Evolutionary conservation across 2,797 vertebrate genomes (phyloP).

Genomic region (Cephalopachus bancanus): DNA sequence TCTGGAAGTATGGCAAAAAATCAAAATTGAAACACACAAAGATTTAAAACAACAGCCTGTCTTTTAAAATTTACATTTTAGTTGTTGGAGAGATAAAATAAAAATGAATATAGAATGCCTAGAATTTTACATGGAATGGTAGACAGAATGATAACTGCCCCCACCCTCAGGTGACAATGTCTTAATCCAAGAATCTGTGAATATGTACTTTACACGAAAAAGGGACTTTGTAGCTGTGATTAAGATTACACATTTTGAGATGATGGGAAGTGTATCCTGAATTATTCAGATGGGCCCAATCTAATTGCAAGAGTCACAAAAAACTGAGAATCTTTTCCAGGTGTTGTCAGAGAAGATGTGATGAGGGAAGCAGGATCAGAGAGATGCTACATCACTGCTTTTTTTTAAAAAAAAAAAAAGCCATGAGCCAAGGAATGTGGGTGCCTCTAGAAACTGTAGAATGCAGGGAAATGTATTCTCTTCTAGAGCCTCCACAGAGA

Average conservation of each 20-base stretch:
- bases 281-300: neutral
- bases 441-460: too few species aligned
- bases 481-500: neutral
- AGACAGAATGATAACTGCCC: neutral
- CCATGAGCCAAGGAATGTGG: neutral
- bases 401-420: neutral
- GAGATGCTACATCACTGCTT: neutral
- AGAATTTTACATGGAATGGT: neutral
- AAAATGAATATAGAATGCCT: neutral
- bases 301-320: neutral
- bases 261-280: neutral
- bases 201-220: too few species aligned
- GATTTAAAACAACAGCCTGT: neutral
- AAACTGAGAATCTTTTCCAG: neutral
- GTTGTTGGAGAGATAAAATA: neutral
- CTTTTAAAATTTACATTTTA: neutral
- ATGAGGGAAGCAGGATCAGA: neutral
- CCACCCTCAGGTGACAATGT: too few species aligned
- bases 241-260: neutral
- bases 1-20: neutral
- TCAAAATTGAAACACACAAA: neutral
- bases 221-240: neutral
- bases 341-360: neutral
- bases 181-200: neutral
- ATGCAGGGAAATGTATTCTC: neutral